A percentile compares a stretch with the other conserved stretches of the same genome.
These are phyloP conservation scores for Chrysotoxum bicinctum DNA, from an alignment of 2,888 invertebrate species.

Conservation along the genomic window DNA sequence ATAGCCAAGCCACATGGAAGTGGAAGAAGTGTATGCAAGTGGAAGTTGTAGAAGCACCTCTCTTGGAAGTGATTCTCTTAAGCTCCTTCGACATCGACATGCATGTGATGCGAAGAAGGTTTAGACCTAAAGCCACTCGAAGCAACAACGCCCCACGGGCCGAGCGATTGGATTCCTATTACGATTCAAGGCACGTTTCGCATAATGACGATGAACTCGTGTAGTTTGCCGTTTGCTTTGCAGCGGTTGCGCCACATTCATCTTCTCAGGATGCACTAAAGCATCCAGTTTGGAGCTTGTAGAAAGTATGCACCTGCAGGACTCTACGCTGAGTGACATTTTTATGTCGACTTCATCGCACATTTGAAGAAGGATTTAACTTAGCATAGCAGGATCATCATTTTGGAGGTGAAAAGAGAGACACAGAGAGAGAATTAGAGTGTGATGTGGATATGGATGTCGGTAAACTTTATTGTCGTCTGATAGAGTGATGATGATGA, in stretches of 20 bases:
- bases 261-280: slow-evolving; percentile 54
- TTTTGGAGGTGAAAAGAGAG: slow-evolving; percentile 23
- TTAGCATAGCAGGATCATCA: slow-evolving; percentile 66
- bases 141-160: slow-evolving; percentile 13
- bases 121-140: slow-evolving; percentile 28
- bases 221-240: slow-evolving; percentile 58
- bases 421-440: background rate
- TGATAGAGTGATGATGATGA: slow-evolving; percentile 37
- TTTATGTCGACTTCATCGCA: slow-evolving; percentile 39
- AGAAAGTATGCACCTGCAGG: slow-evolving; percentile 58
- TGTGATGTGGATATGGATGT: background rate
- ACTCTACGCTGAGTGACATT: slow-evolving; percentile 55
- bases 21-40: slow-evolving; percentile 24
- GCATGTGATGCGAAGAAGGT: slow-evolving; percentile 52
- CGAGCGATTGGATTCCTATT: slow-evolving; percentile 63
- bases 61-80: slow-evolving; percentile 66
- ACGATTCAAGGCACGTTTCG: slow-evolving; percentile 72
- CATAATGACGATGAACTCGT: slow-evolving; percentile 72
- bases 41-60: slow-evolving; percentile 40
- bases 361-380: slow-evolving; percentile 51
- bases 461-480: slow-evolving; percentile 53
- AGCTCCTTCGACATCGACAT: slow-evolving; percentile 58
- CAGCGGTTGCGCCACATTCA: slow-evolving; percentile 58
- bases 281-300: slow-evolving; percentile 30
- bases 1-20: background rate